Evolutionary conservation across 2,888 invertebrate species (phyloP).

Genomic region (Oxycera nigricornis): DNA sequence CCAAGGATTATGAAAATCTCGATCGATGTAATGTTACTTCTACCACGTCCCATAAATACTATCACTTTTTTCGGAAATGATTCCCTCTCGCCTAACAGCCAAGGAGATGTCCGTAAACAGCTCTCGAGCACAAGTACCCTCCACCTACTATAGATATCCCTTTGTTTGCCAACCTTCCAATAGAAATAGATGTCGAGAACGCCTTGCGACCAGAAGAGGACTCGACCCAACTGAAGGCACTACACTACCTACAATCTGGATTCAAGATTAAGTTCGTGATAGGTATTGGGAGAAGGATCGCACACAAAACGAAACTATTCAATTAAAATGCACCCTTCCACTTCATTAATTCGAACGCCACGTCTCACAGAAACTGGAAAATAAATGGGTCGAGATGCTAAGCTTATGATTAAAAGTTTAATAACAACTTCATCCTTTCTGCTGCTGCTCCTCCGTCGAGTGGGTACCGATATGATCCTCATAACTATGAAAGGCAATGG

Average conservation of each 20-base stretch:
- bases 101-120: conserved; percentile 1
- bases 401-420: conserved; percentile 30
- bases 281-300: not conserved
- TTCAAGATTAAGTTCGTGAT: not conserved
- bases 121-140: not conserved
- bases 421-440: not conserved
- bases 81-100: not conserved
- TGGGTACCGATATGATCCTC: not conserved
- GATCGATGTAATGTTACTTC: too few species aligned
- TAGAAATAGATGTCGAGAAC: not conserved
- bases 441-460: not conserved
- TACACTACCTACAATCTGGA: not conserved
- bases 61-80: not conserved
- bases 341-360: conserved; percentile 9
- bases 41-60: not conserved
- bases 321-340: conserved; percentile 15
- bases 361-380: not conserved
- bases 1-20: too few species aligned
- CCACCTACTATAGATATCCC: not conserved
- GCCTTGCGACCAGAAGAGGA: not conserved
- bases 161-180: not conserved
- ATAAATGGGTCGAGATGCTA: conserved; percentile 19
- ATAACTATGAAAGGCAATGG: not conserved
- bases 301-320: conserved; percentile 11
- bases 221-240: not conserved